phyloP scores from a whole-genome alignment of 2,113 vertebrate species.

The Protobothrops flavoviridis region DNA sequence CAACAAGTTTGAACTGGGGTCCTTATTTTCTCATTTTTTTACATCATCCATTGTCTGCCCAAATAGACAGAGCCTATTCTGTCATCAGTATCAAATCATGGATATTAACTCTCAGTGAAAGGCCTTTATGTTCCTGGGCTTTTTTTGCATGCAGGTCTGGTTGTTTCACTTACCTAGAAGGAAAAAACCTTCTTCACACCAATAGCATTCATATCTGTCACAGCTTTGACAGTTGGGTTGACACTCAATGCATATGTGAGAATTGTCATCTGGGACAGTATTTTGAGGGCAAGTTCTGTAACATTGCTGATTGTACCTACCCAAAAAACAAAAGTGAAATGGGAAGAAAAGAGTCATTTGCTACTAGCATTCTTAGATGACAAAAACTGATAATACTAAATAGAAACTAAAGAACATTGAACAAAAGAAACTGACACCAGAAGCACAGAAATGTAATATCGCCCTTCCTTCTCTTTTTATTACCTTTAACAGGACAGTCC shows the following conservation, averaged over 20 bases:
- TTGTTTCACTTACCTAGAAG: conserved; percentile 72
- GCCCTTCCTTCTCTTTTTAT: background rate
- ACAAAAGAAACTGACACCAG: background rate
- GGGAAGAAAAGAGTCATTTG: background rate
- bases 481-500: background rate
- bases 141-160: background rate
- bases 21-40: background rate
- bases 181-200: conserved; percentile 80
- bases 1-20: background rate
- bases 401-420: background rate
- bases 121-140: background rate
- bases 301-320: conserved; percentile 78
- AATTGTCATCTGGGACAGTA: conserved; percentile 69
- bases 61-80: background rate
- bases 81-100: background rate
- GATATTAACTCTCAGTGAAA: background rate
- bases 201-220: conserved; percentile 76
- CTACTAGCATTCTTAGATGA: background rate
- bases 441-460: background rate
- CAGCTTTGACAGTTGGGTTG: conserved; percentile 75
- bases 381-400: background rate
- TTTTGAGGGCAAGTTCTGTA: conserved; percentile 80
- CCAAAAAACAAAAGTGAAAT: background rate
- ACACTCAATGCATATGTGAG: conserved; percentile 73
- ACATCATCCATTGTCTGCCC: background rate